Evolutionary conservation across 1,140 invertebrate species (phyloP).

Genomic region (Magallana ariakensis): DNA sequence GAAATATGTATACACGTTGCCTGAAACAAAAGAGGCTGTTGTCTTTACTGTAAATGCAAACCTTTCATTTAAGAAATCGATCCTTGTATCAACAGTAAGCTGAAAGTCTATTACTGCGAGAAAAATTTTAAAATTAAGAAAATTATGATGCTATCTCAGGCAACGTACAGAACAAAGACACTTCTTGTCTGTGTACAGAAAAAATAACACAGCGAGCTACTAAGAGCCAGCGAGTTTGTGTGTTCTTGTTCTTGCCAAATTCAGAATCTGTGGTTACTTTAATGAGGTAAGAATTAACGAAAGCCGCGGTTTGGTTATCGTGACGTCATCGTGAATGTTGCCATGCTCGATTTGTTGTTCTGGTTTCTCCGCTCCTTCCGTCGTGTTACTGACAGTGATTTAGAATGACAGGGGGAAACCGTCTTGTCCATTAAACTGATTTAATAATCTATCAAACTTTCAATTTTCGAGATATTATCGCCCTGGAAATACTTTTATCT

Average conservation of each 20-base stretch:
- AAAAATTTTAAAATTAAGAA: background rate
- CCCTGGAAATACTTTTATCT: background rate
- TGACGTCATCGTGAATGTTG: too few relatives aligned
- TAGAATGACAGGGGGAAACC: conserved; percentile 12
- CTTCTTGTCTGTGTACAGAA: too few relatives aligned
- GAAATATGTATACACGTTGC: background rate
- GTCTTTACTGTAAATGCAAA: background rate
- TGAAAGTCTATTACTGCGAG: background rate
- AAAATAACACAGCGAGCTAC: too few relatives aligned
- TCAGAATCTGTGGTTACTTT: too few relatives aligned
- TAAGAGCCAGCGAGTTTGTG: too few relatives aligned
- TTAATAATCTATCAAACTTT: conserved; percentile 26
- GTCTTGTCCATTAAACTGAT: conserved; percentile 11
- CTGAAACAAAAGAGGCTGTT: background rate
- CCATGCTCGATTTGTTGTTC: too few relatives aligned
- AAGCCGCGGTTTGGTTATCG: too few relatives aligned
- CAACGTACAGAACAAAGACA: background rate
- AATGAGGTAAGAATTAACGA: too few relatives aligned
- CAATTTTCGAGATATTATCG: conserved; percentile 20
- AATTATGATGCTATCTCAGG: conserved; percentile 14
- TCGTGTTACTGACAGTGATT: background rate
- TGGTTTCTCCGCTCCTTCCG: background rate
- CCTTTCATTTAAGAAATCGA: conserved; percentile 19
- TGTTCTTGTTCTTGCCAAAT: too few relatives aligned
- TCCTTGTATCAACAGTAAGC: background rate